phyloP scores from a whole-genome alignment of 2,113 vertebrate species.

The Cinclus mexicanus region DNA sequence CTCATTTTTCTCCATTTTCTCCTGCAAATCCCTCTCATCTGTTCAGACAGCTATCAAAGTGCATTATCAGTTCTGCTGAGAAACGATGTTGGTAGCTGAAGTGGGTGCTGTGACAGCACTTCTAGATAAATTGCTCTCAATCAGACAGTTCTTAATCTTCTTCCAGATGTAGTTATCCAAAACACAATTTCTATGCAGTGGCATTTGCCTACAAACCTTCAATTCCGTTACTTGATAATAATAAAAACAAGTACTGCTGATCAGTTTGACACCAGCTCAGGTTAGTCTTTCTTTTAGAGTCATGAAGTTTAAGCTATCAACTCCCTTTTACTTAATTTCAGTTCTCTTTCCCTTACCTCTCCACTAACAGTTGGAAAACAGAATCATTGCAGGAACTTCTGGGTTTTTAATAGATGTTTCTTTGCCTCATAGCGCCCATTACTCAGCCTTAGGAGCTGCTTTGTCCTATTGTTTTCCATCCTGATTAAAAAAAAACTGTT shows the following conservation, averaged over 20 bases:
- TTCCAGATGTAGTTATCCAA: not conserved
- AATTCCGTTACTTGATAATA: not conserved
- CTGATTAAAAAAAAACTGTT: not conserved
- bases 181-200: not conserved
- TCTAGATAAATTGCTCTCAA: not conserved
- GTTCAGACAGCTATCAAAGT: not conserved
- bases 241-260: not conserved
- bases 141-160: not conserved
- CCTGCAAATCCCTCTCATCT: not conserved
- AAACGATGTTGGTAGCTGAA: not conserved
- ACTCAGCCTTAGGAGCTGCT: not conserved
- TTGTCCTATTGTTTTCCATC: not conserved
- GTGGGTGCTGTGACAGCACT: not conserved
- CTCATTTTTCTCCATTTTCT: not conserved
- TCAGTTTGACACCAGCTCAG: not conserved
- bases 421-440: not conserved
- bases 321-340: not conserved
- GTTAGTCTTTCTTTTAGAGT: not conserved
- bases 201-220: not conserved
- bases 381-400: not conserved
- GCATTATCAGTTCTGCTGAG: not conserved
- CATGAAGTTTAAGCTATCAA: not conserved
- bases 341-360: not conserved
- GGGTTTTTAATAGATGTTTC: not conserved
- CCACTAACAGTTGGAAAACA: not conserved